Conservation (phyloP, 1,140 invertebrate species). For the Propsilocerus akamusi region DNA sequence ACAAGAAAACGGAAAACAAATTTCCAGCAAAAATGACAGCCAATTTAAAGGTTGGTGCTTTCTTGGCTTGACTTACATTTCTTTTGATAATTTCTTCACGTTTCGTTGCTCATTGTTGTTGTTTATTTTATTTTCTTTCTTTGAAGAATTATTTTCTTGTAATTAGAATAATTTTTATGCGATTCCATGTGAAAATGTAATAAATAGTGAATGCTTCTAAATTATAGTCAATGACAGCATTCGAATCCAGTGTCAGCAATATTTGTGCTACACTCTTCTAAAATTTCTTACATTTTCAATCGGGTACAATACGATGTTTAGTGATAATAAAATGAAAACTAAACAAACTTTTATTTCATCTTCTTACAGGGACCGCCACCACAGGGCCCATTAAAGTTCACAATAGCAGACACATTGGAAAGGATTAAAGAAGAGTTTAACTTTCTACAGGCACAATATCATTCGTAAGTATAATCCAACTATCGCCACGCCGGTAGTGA, state of each 20-base stretch:
- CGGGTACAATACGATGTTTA: too few relatives aligned
- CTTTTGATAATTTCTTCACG: neutral
- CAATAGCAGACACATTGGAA: constrained; percentile 88
- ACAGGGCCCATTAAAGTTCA: constrained; percentile 86
- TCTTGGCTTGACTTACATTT: too few relatives aligned
- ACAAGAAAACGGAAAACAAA: neutral
- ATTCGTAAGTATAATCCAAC: constrained; percentile 75
- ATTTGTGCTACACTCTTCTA: too few relatives aligned
- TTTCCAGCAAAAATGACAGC: constrained; percentile 3
- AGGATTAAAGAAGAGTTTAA: constrained; percentile 98
- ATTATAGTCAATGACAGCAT: neutral
- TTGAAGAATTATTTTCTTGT: too few relatives aligned
- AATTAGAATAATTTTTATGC: neutral
- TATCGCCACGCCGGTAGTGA: too few relatives aligned
- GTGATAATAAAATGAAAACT: neutral
- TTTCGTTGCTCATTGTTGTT: neutral
- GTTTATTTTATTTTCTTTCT: too few relatives aligned
- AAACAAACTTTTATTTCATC: constrained; percentile 11
- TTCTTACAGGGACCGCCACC: constrained; percentile 62
- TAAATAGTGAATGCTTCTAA: neutral
- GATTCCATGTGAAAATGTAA: neutral
- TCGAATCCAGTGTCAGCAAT: neutral
- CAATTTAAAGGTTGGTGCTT: neutral
- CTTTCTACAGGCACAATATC: constrained; percentile 95
- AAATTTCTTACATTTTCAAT: too few relatives aligned